Evolutionary conservation across 2,113 vertebrate genomes (phyloP), one percentile per base, ranked within the genome.

Genomic region (Oxygymnocypris stewartii): DNA sequence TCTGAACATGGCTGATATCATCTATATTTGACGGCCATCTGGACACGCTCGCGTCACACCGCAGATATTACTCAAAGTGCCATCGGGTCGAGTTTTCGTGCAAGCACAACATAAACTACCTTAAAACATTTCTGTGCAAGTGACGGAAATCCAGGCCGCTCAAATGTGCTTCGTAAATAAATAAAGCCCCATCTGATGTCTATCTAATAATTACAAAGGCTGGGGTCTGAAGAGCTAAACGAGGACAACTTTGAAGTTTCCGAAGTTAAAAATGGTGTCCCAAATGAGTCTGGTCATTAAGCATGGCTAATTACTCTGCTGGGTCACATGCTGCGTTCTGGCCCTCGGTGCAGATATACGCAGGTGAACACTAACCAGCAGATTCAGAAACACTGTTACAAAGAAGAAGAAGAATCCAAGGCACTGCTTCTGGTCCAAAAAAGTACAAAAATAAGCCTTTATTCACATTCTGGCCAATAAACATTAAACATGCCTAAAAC

Each of bases 171-270:
- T 4, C 10, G n/a, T 84, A 40, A 84, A 84, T 77, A 61, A 75
- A 77, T 65, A 37, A 81, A 81, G 6, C 57, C 4, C 37, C 59
- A 81, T 81, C 79, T 81, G 79, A 81, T 28, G 23, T 47, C 59
- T 42, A 47, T 81, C 79, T 81, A 65, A 81, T 81, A 65, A 65
- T 47, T 28, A 37, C 25, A 20, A 81, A 65, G 20, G 4, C 67
- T 40, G 49, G 18, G 9, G 49, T 57, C 71, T 61, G 42, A 78
- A 5, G 25, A 67, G 44, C 44, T 67, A 67, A 85, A 85, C 61
- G 25, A 78, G 84, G 42, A 85, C 73, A 67, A 14, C 74, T 85
- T 77, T 85, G 84, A 85, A 63, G 69, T 67, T 44, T 25, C 11
- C 40, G 35, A 42, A 42, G 69, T 75, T 75, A 75, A 75, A 84